A percentile compares a stretch with the other conserved stretches of the same genome.
Conservation (phyloP, 2,888 invertebrate genomes). For the Toxonevra muliebris region DNA sequence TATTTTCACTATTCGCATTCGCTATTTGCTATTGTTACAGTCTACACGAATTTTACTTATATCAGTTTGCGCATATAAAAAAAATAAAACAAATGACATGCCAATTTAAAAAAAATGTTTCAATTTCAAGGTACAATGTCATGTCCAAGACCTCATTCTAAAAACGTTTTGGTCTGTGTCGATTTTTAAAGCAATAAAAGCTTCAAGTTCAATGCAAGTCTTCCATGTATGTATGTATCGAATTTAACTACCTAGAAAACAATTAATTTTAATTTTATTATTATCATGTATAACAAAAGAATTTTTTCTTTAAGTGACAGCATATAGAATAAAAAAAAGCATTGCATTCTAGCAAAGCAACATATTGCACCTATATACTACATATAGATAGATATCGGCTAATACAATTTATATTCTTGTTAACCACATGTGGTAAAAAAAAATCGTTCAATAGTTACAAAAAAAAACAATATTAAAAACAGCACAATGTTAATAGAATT, state of each 20-base stretch:
- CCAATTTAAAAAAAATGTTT: conserved; percentile 9
- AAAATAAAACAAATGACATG: conserved; percentile 22
- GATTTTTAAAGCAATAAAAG: too few relatives aligned
- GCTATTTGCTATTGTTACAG: not conserved
- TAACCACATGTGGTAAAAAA: too few relatives aligned
- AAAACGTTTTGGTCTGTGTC: not conserved
- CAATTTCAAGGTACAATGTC: conserved; percentile 36
- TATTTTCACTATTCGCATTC: not conserved
- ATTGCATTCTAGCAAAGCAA: too few relatives aligned
- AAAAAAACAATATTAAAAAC: too few relatives aligned
- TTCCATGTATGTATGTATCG: not conserved
- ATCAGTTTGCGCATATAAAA: conserved; percentile 10
- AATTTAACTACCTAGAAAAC: conserved; percentile 11
- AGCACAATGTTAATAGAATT: too few relatives aligned
- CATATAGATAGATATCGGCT: not conserved
- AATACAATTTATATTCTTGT: too few relatives aligned
- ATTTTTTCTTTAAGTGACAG: not conserved
- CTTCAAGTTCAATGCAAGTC: not conserved
- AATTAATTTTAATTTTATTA: not conserved
- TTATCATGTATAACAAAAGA: too few relatives aligned
- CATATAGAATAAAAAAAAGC: too few relatives aligned
- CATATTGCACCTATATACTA: not conserved
- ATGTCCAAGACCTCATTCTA: conserved; percentile 32
- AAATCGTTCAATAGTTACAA: too few relatives aligned
- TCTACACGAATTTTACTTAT: not conserved